These are phyloP conservation scores for Edolisoma coerulescens DNA, from an alignment of 2,113 vertebrate species.

Conservation along the genomic window DNA sequence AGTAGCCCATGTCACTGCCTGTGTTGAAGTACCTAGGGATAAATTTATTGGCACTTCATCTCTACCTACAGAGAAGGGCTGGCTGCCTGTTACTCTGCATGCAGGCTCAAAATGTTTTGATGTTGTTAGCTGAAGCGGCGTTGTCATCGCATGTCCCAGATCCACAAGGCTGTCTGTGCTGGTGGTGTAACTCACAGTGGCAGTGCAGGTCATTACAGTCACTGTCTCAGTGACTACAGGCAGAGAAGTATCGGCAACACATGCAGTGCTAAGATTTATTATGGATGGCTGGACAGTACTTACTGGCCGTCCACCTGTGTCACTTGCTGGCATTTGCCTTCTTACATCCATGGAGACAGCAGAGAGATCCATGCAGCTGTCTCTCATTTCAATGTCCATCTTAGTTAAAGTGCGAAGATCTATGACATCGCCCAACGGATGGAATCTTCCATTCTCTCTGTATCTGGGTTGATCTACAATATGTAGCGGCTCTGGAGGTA, in stretches of 20 bases:
- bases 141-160: constrained; percentile 74
- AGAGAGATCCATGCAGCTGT: constrained; percentile 81
- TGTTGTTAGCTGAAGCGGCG: constrained; percentile 84
- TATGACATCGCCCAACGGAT: constrained; percentile 83
- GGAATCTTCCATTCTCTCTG: constrained; percentile 81
- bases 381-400: constrained; percentile 76
- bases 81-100: constrained; percentile 72
- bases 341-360: constrained; percentile 74
- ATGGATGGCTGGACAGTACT: constrained; percentile 90
- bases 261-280: constrained; percentile 87
- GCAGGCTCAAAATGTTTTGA: constrained; percentile 82
- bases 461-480: constrained; percentile 68
- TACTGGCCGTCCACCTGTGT: constrained; percentile 76
- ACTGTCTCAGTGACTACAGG: constrained; percentile 78
- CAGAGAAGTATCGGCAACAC: constrained; percentile 73
- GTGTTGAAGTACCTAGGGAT: constrained; percentile 77
- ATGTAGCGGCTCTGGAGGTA: constrained; percentile 73
- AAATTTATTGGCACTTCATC: constrained; percentile 92
- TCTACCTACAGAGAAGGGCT: constrained; percentile 61
- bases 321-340: constrained; percentile 74
- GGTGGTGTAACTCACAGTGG: constrained; percentile 76
- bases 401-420: constrained; percentile 89
- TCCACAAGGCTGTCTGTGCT: constrained; percentile 82
- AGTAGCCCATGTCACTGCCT: constrained; percentile 50
- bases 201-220: constrained; percentile 80